Conservation (phyloP, 2,888 invertebrate genomes). For the Acronicta leporina region DNA sequence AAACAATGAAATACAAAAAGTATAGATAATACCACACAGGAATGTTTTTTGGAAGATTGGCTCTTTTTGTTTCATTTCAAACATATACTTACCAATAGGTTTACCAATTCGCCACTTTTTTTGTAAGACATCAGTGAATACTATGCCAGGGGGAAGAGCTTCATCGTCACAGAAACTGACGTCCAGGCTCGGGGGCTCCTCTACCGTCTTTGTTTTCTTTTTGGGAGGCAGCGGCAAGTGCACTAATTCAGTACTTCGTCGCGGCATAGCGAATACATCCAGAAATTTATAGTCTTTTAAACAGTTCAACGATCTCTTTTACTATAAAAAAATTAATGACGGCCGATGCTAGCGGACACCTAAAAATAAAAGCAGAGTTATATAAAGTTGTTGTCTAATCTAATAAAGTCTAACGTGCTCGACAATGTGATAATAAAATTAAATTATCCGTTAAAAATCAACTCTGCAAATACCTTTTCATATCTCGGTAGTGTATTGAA, state of each 20-base stretch:
- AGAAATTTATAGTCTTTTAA: constrained; percentile 20
- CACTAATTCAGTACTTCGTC: constrained; percentile 75
- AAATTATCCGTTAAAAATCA: constrained; percentile 65
- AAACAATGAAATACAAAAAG: neutral
- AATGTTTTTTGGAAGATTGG: neutral
- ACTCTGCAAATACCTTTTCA: constrained; percentile 49
- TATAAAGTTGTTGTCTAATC: constrained; percentile 60
- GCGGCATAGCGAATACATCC: constrained; percentile 72
- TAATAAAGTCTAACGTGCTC: constrained; percentile 68
- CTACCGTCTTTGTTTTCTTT: constrained; percentile 73
- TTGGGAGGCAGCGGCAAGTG: constrained; percentile 73
- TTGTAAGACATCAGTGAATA: constrained; percentile 94
- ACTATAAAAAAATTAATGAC: constrained; percentile 3
- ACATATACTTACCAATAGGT: constrained; percentile 91
- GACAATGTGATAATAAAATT: constrained; percentile 68
- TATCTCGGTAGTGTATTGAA: constrained; percentile 32
- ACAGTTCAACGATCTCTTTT: constrained; percentile 21
- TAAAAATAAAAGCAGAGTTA: constrained; percentile 39
- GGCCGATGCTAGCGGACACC: constrained; percentile 11
- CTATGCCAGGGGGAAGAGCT: constrained; percentile 91
- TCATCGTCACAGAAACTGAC: constrained; percentile 82
- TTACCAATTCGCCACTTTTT: constrained; percentile 96
- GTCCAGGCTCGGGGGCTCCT: constrained; percentile 73
- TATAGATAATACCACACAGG: neutral
- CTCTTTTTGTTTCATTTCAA: neutral